Base-by-base conservation (phyloP, 2,797 vertebrate species). In the Thaleichthys pacificus region DNA sequence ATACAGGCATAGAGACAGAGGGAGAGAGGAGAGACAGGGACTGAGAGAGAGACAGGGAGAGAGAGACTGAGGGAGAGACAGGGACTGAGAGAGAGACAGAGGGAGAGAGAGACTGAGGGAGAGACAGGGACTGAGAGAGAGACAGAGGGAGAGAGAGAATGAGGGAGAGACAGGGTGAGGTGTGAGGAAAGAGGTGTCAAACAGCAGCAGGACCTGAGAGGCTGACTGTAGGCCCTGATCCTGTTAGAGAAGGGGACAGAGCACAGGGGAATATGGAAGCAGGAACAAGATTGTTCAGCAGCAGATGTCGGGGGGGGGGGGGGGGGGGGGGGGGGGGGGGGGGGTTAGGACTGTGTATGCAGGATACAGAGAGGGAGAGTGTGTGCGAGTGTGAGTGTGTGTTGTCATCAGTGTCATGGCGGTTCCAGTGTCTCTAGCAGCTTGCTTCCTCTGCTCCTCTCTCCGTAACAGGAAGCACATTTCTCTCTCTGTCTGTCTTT, bases 401-500 rank as follows among this genome's bases (percentile, higher is more conserved):
- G 65, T 24, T 64, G 63, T 21, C 73, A 73, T 69, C 60, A 61
- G 68, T 76, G 76, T 77, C 70, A 73, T 68, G 51, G 63, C 69
- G 24, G 69, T 64, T 71, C 61, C 77, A 72, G 73, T 74, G 54
- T 79, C 38, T 63, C 38, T 7, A 71, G 61, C 15, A 62, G 70
- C 66, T 69, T 68, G 56, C 70, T 84, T 87, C 87, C 86, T 87
- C 84, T 80, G 69, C 84, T 85, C 57, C 71, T 66, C 74, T 71
- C 57, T 80, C 64, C 14, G 75, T 91, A 89, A 92, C 89, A 92
- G 84, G 88, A 91, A 86, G 79, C 82, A 82, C 75, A 73, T 89
- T 79, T 79, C 72, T 80, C 56, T 85, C 22, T 35, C 1, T 22
- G 21, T 51, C 60, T 28, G 21, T 65, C 26, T 68, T 26, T 61